Evolutionary conservation across 2,113 vertebrate species (phyloP).

Genomic region (Todiramphus chloris): DNA sequence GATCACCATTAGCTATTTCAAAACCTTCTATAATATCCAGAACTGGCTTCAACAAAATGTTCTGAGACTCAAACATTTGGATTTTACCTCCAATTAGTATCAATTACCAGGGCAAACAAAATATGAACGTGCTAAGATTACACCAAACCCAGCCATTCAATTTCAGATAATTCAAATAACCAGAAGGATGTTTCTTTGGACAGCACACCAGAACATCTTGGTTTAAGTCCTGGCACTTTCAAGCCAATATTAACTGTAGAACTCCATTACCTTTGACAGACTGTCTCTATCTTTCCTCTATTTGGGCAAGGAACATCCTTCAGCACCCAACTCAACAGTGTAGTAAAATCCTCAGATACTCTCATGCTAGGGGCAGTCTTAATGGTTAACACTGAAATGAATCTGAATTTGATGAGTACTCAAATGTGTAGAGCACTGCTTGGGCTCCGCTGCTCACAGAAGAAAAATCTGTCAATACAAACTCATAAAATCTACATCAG

Average conservation of each 20-base stretch:
- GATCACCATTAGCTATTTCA: neutral
- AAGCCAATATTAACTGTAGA: neutral
- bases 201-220: neutral
- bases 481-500: neutral
- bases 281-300: neutral
- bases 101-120: neutral
- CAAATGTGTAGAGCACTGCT: neutral
- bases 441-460: neutral
- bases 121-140: neutral
- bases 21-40: neutral
- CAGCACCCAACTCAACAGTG: neutral
- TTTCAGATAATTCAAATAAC: neutral
- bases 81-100: neutral
- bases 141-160: neutral
- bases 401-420: neutral
- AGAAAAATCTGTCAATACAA: neutral
- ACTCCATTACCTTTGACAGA: neutral
- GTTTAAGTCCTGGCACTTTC: neutral
- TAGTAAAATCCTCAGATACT: neutral
- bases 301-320: neutral
- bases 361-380: fast-evolving
- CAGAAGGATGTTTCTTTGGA: neutral
- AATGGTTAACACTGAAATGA: neutral
- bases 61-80: neutral
- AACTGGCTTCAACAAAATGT: neutral